Conservation (phyloP, 2,888 invertebrate genomes). For the Atrina japonica region DNA sequence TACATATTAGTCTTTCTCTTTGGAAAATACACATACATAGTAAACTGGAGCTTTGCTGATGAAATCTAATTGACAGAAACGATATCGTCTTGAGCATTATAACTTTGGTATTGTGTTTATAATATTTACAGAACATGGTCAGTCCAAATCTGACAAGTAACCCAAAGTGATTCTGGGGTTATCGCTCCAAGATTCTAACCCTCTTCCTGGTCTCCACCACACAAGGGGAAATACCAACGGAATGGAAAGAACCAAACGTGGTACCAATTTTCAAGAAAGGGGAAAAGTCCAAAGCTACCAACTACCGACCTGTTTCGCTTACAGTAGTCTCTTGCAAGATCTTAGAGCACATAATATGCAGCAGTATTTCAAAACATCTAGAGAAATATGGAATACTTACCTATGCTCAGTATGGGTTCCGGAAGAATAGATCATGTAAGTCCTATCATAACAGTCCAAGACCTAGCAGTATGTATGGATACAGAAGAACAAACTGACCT, state of each 20-base stretch:
- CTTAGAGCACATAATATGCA: background rate
- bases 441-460: background rate
- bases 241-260: background rate
- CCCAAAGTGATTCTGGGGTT: background rate
- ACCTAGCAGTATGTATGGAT: too few relatives aligned
- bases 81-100: too few relatives aligned
- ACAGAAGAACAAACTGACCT: too few relatives aligned
- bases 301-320: conserved; percentile 1
- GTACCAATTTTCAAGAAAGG: background rate
- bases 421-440: conserved; percentile 1
- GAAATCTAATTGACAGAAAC: too few relatives aligned
- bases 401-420: background rate
- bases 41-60: too few relatives aligned
- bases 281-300: background rate
- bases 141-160: background rate
- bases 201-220: background rate
- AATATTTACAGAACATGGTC: too few relatives aligned
- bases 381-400: background rate
- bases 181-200: background rate
- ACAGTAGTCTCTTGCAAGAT: too few relatives aligned
- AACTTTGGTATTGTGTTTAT: too few relatives aligned
- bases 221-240: background rate
- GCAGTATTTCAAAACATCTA: too few relatives aligned
- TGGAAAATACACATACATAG: too few relatives aligned
- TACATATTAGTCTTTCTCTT: too few relatives aligned